Evolutionary conservation across 2,797 vertebrate genomes (phyloP).

Genomic region (Eulemur rubriventer): DNA sequence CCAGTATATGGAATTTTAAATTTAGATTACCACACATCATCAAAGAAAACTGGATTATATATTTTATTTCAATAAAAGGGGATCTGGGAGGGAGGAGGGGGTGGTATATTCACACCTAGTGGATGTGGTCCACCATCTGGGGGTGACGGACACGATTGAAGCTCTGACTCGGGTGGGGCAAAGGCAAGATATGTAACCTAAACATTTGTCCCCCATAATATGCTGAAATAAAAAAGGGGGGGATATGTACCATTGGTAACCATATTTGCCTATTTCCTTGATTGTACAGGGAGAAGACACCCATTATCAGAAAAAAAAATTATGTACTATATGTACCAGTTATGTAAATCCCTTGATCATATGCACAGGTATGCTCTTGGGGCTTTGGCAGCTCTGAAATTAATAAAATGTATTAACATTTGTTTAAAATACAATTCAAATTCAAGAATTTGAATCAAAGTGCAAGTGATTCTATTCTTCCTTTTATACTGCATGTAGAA

Average conservation of each 20-base stretch:
- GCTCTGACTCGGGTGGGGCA: too few species aligned
- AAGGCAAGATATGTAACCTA: too few species aligned
- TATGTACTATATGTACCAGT: conserved; percentile 90
- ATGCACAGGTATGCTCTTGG: conserved; percentile 89
- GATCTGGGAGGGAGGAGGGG: background rate
- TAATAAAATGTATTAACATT: background rate
- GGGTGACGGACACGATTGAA: too few species aligned
- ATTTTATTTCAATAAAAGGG: background rate
- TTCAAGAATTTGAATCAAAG: background rate
- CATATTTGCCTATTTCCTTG: background rate
- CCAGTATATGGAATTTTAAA: too few species aligned
- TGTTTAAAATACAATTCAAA: background rate
- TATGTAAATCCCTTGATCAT: conserved; percentile 91
- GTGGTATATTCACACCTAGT: too few species aligned
- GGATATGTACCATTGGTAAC: conserved; percentile 12
- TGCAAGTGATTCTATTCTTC: conserved; percentile 38
- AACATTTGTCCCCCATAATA: too few species aligned
- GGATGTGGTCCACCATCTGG: too few species aligned
- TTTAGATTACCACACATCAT: background rate
- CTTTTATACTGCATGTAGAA: conserved; percentile 84
- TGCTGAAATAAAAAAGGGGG: too few species aligned
- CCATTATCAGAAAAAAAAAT: conserved; percentile 89
- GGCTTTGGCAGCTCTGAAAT: background rate
- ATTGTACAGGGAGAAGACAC: conserved; percentile 87
- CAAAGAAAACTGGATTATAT: background rate